These are phyloP conservation scores for Malurus cyaneus DNA, from an alignment of 2,113 vertebrate species.

Conservation along the genomic window DNA sequence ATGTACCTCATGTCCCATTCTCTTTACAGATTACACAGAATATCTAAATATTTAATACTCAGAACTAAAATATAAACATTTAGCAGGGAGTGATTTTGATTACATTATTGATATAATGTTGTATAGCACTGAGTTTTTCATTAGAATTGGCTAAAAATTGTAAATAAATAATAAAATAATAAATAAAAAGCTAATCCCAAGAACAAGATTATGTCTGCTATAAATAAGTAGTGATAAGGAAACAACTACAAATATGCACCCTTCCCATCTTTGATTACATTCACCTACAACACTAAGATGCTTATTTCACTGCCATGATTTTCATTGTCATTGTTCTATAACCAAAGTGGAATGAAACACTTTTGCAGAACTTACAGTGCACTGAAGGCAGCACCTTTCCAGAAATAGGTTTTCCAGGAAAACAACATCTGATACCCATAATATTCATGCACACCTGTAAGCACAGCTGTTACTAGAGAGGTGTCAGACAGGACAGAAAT, in stretches of 20 bases:
- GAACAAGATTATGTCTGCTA: neutral
- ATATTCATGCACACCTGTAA: neutral
- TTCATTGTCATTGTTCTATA: neutral
- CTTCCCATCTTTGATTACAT: neutral
- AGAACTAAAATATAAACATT: neutral
- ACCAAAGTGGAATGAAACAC: neutral
- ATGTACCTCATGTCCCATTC: neutral
- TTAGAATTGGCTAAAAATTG: neutral
- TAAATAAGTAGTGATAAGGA: neutral
- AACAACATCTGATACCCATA: neutral
- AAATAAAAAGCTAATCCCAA: neutral
- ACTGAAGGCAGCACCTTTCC: neutral
- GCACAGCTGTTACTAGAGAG: neutral
- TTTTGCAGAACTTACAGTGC: neutral
- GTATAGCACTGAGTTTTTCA: neutral
- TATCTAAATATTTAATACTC: neutral
- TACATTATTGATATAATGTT: neutral
- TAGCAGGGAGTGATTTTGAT: neutral
- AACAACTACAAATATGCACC: neutral
- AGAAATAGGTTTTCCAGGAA: neutral
- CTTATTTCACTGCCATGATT: neutral
- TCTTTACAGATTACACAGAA: neutral
- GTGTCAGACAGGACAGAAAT: neutral
- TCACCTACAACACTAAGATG: neutral
- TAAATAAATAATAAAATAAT: neutral